Evolutionary conservation across 2,888 invertebrate species (phyloP).

Genomic region (Epinotia demarniana): DNA sequence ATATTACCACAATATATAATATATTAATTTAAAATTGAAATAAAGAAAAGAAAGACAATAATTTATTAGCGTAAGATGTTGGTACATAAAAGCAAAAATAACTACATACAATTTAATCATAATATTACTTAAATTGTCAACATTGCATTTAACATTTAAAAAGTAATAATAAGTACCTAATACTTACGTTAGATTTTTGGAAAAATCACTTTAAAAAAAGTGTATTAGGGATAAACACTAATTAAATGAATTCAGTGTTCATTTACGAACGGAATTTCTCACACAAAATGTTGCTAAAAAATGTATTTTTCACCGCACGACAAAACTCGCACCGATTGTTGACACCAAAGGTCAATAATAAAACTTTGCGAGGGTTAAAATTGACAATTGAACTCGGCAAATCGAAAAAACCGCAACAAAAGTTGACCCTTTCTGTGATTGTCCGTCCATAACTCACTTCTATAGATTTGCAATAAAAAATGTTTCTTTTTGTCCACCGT

Average conservation of each 20-base stretch:
- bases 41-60: no score
- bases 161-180: neutral
- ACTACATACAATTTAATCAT: no score
- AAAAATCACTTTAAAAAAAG: neutral
- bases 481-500: slow-evolving; percentile 61
- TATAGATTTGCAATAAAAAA: slow-evolving; percentile 54
- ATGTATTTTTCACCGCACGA: neutral
- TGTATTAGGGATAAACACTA: slow-evolving; percentile 23
- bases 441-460: slow-evolving; percentile 68
- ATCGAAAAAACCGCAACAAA: slow-evolving; percentile 57
- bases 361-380: slow-evolving; percentile 65
- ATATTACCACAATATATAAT: neutral
- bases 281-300: slow-evolving; percentile 23
- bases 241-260: slow-evolving; percentile 2
- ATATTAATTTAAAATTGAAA: neutral
- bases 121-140: neutral
- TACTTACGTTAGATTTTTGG: no score
- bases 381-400: slow-evolving; percentile 56
- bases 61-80: no score
- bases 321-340: slow-evolving; percentile 22
- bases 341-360: slow-evolving; percentile 53
- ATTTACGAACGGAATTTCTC: slow-evolving; percentile 5
- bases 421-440: slow-evolving; percentile 77
- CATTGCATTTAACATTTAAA: neutral
- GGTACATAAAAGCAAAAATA: no score